These are phyloP conservation scores for Hirundo rustica DNA, from an alignment of 2,797 vertebrate species.

Conservation along the genomic window DNA sequence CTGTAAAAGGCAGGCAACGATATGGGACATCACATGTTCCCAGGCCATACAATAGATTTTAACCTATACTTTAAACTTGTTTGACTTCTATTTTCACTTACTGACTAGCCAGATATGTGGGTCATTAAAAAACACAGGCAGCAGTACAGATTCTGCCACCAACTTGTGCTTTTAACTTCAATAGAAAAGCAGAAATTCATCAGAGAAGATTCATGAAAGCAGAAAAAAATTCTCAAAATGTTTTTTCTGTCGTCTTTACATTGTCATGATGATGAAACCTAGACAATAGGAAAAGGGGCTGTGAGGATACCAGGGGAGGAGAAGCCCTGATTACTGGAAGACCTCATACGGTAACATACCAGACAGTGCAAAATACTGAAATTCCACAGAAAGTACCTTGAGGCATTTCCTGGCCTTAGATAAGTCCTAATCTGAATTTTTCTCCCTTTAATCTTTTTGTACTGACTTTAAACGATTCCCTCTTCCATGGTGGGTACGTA, in stretches of 20 bases:
- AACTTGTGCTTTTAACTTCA: neutral
- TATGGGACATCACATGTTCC: neutral
- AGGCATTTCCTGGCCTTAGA: conserved; percentile 5
- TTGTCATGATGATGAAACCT: neutral
- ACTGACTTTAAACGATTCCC: neutral
- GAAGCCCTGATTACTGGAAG: neutral
- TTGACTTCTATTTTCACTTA: conserved; percentile 12
- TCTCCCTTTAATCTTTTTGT: conserved; percentile 7
- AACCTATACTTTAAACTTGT: neutral
- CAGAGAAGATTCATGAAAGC: neutral
- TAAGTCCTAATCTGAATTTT: conserved; percentile 24
- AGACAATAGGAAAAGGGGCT: neutral
- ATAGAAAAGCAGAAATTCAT: neutral
- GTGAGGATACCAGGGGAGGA: neutral
- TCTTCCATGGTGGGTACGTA: neutral
- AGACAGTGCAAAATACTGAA: neutral
- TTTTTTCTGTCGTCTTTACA: conserved; percentile 14
- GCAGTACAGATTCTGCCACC: neutral
- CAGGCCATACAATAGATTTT: neutral
- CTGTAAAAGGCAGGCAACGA: neutral
- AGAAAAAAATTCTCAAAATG: neutral
- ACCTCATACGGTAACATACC: neutral
- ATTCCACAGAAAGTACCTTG: neutral
- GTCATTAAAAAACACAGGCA: neutral
- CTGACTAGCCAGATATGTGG: neutral